Base-by-base conservation (phyloP, 2,888 invertebrate species). In the Xanthorhoe designata region DNA sequence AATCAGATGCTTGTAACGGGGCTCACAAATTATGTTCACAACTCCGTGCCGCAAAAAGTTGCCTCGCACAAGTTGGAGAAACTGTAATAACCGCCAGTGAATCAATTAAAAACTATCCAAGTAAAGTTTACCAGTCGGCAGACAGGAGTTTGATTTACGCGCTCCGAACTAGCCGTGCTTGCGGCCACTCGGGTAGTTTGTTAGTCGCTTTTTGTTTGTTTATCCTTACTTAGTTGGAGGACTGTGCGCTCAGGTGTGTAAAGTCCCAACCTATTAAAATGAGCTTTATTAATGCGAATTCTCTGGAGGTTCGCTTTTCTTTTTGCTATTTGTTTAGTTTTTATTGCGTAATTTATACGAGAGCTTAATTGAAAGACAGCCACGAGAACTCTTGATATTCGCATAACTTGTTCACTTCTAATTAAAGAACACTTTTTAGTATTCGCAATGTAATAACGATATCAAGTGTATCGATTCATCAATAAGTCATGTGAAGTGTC, bases 51-150 rank as follows among this genome's bases (percentile, higher is more conserved):
- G 60, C 63, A 67, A 67, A 63, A 72, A 70, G 64, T 64, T 52
- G 35, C 35, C 56, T 57, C 59, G 68, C 70, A 63, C 64, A 73
- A 69, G 32, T 67, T 60, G 42, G 57, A 69, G 59, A 64, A 70
- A 71, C 68, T 69, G 65, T 69, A 71, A 79, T 68, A 71, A 70
- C 69, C 52, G 57, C 56, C 57, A 67, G 61, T 59, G 69, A 73
- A 83, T 86, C 83, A 85, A 85, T 87, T 85, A 85, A 86, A 84
- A 85, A 83, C 81, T 83, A 80, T 77, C 75, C 72, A 70, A 78
- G 78, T 69, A 77, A 85, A 82, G 81, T 85, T 83, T 58, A 65
- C 64, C 71, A 72, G 76, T 75, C 73, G 75, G 75, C 73, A 64
- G 74, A 72, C 69, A 66, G 69, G 73, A 73, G 76, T 75, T 78